Conservation (phyloP, 2,888 invertebrate genomes). For the Dysmachus trigonus region DNA sequence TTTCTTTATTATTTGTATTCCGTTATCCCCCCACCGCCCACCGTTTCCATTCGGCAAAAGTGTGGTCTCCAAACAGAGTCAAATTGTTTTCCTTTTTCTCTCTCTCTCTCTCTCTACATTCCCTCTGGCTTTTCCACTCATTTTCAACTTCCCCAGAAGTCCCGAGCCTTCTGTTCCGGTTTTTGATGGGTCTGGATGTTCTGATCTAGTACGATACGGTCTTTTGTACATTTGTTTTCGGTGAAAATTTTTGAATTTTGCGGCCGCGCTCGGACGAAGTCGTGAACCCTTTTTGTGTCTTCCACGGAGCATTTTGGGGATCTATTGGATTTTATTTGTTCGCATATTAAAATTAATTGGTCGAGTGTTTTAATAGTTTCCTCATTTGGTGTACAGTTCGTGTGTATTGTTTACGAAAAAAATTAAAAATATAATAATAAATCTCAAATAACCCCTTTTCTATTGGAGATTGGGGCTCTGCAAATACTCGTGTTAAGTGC, state of each 20-base stretch:
- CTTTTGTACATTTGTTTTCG: not conserved
- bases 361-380: not conserved
- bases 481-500: not conserved
- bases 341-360: not conserved
- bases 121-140: not conserved
- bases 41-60: not conserved
- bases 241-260: constrained; percentile 21
- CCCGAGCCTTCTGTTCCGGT: not conserved
- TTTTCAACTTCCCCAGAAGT: not conserved
- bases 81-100: not conserved
- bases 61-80: not conserved
- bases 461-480: not conserved
- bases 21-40: not conserved
- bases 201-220: constrained; percentile 19
- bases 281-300: constrained; percentile 28
- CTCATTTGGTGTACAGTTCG: not conserved
- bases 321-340: not conserved
- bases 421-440: not conserved
- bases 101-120: not conserved
- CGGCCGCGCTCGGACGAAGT: constrained; percentile 20
- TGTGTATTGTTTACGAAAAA: not conserved
- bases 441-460: not conserved
- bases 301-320: not conserved
- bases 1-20: not conserved
- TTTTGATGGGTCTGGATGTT: not conserved